Evolutionary conservation across 2,113 vertebrate species (phyloP), one percentile per base, ranked within the genome.

Genomic region (Micromys minutus): DNA sequence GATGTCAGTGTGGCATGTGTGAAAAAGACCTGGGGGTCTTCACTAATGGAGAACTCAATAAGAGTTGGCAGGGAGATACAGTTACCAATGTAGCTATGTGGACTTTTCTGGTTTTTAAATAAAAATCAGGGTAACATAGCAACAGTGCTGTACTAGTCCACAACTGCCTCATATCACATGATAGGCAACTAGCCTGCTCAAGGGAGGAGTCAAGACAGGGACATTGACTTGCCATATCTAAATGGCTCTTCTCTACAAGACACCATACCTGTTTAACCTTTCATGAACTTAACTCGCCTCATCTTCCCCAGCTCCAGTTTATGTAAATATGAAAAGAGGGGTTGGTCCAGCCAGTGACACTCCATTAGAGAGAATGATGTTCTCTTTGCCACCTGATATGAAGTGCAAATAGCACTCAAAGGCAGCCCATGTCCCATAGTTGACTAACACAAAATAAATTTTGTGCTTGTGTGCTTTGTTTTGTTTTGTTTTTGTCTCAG

Each of bases 1-100:
- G 89, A 89, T 42, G 61, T 88, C 52, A 50, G 12, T 21, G 2
- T 26, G 34, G 29, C 17, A 57, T 39, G 19, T 91, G 87, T 17
- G 65, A 95, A 81, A 92, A 72, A 84, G 57, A 89, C 69, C 81
- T 71, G 19, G 57, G 87, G 42, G 22, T 67, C 81, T 81, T 93
- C 39, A 52, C 1, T 47, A 91, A 79, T 8, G 63, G 52, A 39
- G n/a, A 77, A 63, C 61, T 75, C 85, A 71, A 45, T 71, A 59
- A 5, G 47, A 94, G 29, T 71, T 94, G 89, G 90, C 91, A 95
- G 47, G 76, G 24, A 74, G 74, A 59, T 26, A 71, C 36, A 69
- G n/a, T 50, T 83, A 24, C 76, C 79, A n/a, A 34, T n/a, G 74
- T 1, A 92, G 52, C 86, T 93, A 63, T 4, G 42, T 80, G 42